These are phyloP conservation scores for Drosophila azteca DNA, from an alignment of 1,140 invertebrate species.

Conservation along the genomic window DNA sequence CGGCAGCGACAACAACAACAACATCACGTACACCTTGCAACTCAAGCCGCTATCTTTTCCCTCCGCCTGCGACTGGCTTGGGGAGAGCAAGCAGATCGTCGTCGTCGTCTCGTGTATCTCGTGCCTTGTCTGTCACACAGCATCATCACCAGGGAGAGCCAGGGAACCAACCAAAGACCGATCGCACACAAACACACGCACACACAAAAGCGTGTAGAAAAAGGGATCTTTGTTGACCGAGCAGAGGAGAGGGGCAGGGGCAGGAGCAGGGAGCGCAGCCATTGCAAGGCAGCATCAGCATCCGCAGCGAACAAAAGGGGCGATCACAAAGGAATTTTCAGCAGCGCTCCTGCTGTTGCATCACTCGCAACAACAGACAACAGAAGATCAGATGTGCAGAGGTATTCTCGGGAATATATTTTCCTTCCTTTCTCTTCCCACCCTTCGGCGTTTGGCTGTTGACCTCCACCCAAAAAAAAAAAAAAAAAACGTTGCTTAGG, in stretches of 20 bases:
- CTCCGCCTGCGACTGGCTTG: constrained; percentile 42
- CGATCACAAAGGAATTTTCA: constrained; percentile 75
- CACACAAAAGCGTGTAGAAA: constrained; percentile 21
- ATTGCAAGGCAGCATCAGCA: constrained; percentile 46
- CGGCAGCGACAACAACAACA: constrained; percentile 48
- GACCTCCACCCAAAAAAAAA: constrained; percentile 59
- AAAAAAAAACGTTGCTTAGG: constrained; percentile 43
- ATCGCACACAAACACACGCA: constrained; percentile 27
- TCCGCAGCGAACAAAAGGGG: constrained; percentile 38
- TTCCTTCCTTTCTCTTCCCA: constrained; percentile 27
- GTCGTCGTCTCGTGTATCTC: not conserved
- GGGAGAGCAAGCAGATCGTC: constrained; percentile 27
- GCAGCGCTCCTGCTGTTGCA: constrained; percentile 67
- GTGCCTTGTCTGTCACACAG: constrained; percentile 43
- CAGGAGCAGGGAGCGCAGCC: constrained; percentile 17
- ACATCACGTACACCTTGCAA: constrained; percentile 75
- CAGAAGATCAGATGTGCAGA: constrained; percentile 72
- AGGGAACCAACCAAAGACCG: constrained; percentile 22
- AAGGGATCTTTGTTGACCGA: constrained; percentile 41
- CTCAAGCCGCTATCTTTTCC: constrained; percentile 77
- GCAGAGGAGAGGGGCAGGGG: constrained; percentile 9
- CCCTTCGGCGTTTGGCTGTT: constrained; percentile 56
- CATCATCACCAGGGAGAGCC: constrained; percentile 25
- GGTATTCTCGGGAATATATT: constrained; percentile 29
- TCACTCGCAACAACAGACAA: constrained; percentile 47